These are phyloP conservation scores for Sialia sialis DNA, from an alignment of 2,113 vertebrate genomes.

Conservation along the genomic window DNA sequence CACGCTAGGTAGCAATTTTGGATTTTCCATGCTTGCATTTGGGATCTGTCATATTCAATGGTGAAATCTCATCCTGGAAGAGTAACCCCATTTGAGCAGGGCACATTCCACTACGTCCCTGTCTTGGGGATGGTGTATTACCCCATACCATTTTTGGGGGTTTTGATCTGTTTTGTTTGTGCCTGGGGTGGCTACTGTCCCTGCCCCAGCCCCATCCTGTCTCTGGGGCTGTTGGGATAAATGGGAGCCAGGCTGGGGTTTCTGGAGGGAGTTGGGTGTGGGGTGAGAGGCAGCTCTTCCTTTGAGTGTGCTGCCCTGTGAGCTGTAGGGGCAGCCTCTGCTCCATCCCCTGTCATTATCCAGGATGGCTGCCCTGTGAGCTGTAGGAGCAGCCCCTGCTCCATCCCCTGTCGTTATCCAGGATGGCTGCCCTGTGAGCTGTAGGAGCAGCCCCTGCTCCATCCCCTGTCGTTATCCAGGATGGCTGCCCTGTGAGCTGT, in stretches of 20 bases:
- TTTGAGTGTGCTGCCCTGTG: neutral
- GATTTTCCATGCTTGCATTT: neutral
- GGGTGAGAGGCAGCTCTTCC: neutral
- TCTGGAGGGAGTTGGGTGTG: neutral
- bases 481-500: too few species aligned
- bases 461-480: too few species aligned
- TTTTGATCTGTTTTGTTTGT: neutral
- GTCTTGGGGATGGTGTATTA: neutral
- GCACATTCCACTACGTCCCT: neutral
- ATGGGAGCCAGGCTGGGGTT: neutral
- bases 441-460: too few species aligned
- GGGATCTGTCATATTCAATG: neutral
- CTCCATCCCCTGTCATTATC: neutral
- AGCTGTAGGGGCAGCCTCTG: neutral
- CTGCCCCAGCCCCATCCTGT: neutral
- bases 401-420: too few species aligned
- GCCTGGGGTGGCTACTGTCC: neutral
- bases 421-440: too few species aligned
- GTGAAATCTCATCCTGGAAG: neutral
- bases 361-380: too few species aligned
- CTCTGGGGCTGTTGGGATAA: neutral
- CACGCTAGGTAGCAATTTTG: accelerated
- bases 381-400: too few species aligned
- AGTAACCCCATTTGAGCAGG: accelerated
- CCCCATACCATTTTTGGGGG: neutral